Evolutionary conservation across 1,140 invertebrate species (phyloP).

Genomic region (Aphidius ervi): DNA sequence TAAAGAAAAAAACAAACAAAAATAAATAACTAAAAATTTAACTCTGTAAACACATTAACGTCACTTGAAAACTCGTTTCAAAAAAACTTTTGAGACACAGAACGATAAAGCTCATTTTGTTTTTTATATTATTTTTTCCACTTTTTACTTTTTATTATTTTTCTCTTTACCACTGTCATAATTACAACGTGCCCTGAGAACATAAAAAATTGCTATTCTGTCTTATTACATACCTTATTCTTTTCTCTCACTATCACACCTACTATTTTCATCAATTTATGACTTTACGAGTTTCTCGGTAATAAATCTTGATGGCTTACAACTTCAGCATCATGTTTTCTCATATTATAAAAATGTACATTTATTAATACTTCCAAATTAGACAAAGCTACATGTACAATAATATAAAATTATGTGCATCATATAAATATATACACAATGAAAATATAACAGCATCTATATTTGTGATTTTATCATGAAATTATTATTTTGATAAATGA

Average conservation of each 20-base stretch:
- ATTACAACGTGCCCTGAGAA: constrained; percentile 17
- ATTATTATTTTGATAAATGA: no score
- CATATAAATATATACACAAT: no score
- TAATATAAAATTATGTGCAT: no score
- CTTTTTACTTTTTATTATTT: neutral
- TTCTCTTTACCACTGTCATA: constrained; percentile 5
- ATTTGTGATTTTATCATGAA: no score
- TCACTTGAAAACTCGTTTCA: constrained; percentile 15
- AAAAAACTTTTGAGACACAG: constrained; percentile 18
- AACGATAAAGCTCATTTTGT: constrained; percentile 9
- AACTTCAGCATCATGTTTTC: no score
- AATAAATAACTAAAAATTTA: constrained; percentile 6
- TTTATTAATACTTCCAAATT: no score
- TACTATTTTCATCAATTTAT: neutral
- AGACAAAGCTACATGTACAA: no score
- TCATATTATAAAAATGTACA: no score
- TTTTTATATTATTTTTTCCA: neutral
- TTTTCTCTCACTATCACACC: neutral
- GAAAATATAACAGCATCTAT: no score
- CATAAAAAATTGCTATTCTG: constrained; percentile 2
- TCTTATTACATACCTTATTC: neutral
- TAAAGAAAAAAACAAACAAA: no score
- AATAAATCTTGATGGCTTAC: no score
- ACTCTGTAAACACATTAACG: constrained; percentile 22
- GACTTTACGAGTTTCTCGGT: neutral